phyloP scores from a whole-genome alignment of 2,797 vertebrate species.

The Eidolon dupreanum region DNA sequence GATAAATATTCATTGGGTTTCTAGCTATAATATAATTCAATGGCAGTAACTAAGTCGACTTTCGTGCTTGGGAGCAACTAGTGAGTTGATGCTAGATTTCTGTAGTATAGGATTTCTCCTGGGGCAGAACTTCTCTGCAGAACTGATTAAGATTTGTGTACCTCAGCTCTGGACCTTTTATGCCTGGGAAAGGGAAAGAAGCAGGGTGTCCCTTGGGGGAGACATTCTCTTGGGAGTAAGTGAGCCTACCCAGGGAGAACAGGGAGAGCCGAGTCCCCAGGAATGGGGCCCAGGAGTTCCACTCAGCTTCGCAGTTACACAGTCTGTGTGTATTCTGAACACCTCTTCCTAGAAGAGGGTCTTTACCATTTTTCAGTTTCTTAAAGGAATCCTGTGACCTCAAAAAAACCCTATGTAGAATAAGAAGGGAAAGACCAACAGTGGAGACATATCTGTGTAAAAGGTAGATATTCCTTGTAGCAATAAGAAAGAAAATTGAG shows the following conservation, averaged over 20 bases:
- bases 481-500: neutral
- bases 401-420: neutral
- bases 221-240: neutral
- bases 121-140: neutral
- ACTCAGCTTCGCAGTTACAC: neutral
- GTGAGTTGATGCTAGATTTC: neutral
- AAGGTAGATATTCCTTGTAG: neutral
- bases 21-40: neutral
- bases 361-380: slow-evolving; percentile 2
- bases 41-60: neutral
- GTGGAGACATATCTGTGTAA: neutral
- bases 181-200: neutral
- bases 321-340: neutral
- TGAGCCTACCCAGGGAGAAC: neutral
- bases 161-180: neutral
- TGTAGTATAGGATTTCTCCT: neutral
- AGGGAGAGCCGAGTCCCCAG: neutral
- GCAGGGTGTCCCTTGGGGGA: neutral
- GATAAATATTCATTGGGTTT: neutral
- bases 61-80: neutral
- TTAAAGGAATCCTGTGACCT: neutral
- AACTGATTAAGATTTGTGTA: neutral
- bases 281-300: neutral
- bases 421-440: neutral
- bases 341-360: neutral